Base-by-base conservation (phyloP, 1,140 invertebrate species). In the Helicoverpa armigera region DNA sequence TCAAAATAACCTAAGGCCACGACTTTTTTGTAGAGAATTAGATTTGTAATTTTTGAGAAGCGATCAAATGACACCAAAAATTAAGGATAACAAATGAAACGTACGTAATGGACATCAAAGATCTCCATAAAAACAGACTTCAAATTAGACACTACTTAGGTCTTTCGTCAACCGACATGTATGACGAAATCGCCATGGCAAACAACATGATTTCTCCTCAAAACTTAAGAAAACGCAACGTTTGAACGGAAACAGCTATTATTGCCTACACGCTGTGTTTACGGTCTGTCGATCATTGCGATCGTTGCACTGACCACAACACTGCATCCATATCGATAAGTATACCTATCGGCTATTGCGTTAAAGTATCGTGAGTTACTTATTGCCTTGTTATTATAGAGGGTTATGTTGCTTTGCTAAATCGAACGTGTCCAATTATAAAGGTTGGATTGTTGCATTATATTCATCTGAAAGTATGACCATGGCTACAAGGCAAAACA, bases 211-310 rank as follows among this genome's bases (percentile, higher is more conserved):
- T 79, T 79, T 70, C 76, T 70, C 51, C 35, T 31, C 18, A 58
- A 16, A 79, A 79, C 51, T 14, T 70, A 79, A 79, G 80, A 81
- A 83, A 81, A 79, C 75, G 70, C 56, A 65, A 65, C 18, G 50
- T 31, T 77, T 23, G 53, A 82, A 82, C 83, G 85, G 86, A 86
- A 86, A 85, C 72, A 75, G 76, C 81, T 54, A 82, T 84, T 86
- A 86, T 82, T 79, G 76, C 50, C 60, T 70, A 72, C 80, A 80
- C 80, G 72, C 67, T 51, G 73, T 82, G 83, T 88, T 85, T 81
- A 87, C 84, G 87, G 81, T 89, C 84, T 70, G 86, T 53, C 74
- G 82, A 29, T 29, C 69, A 84, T 84, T 76, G 82, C 85, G 88
- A 85, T 69, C 88, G 72, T 84, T 90, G 88, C 84, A 86, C 85